phyloP scores from a whole-genome alignment of 1,140 invertebrate species.

The Drosophila paulistorum region DNA sequence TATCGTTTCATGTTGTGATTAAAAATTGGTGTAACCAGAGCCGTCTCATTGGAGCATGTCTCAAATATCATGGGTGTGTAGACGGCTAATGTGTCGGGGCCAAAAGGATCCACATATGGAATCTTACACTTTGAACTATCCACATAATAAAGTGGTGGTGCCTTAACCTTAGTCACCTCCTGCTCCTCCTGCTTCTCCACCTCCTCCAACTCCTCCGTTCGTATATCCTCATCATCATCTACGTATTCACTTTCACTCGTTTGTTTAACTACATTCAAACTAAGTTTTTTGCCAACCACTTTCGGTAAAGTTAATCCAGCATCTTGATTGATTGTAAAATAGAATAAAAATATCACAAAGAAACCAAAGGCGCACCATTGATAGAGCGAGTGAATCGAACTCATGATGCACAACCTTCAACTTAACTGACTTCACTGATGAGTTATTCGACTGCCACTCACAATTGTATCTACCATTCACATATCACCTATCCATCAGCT shows the following conservation, averaged over 20 bases:
- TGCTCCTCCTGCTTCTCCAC: no score
- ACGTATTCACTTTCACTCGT: neutral
- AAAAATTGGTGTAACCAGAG: constrained; percentile 53
- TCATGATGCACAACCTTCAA: neutral
- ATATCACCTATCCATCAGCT: neutral
- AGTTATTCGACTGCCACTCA: neutral
- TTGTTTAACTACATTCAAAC: neutral
- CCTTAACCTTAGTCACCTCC: neutral
- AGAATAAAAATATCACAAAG: neutral
- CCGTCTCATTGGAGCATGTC: constrained; percentile 52
- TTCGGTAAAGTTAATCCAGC: neutral
- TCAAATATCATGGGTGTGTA: constrained; percentile 43
- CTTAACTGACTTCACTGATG: neutral
- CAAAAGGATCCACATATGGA: constrained; percentile 60
- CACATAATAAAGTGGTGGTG: constrained; percentile 39
- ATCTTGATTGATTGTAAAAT: neutral
- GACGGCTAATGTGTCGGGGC: constrained; percentile 32
- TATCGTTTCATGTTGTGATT: constrained; percentile 43
- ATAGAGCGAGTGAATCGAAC: neutral
- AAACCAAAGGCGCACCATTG: neutral
- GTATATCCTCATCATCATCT: no score
- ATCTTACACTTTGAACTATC: constrained; percentile 49
- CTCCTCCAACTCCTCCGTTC: no score
- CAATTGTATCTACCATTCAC: neutral
- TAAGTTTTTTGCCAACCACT: neutral